These are phyloP conservation scores for Sminthurinus aureus DNA, from an alignment of 2,888 invertebrate species.

Conservation along the genomic window DNA sequence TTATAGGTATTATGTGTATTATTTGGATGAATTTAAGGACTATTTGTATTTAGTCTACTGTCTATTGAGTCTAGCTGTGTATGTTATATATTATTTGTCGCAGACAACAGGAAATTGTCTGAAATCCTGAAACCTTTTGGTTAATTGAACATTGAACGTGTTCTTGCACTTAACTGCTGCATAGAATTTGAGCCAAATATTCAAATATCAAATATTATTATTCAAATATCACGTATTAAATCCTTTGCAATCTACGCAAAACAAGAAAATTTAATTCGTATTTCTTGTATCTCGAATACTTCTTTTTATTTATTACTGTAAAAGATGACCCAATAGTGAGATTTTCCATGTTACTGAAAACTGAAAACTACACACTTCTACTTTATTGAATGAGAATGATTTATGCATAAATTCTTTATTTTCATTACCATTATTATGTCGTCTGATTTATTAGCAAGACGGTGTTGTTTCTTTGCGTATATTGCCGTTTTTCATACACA, in stretches of 20 bases:
- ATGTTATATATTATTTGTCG: not conserved
- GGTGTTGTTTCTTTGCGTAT: too few species aligned
- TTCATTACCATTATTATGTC: too few species aligned
- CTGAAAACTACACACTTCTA: too few species aligned
- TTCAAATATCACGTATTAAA: not conserved
- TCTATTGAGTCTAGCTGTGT: not conserved
- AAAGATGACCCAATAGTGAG: not conserved
- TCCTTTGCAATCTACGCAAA: not conserved
- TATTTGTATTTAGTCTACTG: too few species aligned
- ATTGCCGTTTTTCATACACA: too few species aligned
- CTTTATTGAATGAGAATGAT: too few species aligned
- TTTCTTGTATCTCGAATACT: not conserved
- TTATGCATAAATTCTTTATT: not conserved
- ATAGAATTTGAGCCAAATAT: not conserved
- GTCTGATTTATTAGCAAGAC: too few species aligned
- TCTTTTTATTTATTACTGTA: not conserved
- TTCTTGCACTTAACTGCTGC: not conserved
- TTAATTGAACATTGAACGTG: not conserved
- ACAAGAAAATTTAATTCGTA: constrained; percentile 12
- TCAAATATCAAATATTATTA: not conserved
- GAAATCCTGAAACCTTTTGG: not conserved
- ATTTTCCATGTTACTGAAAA: too few species aligned
- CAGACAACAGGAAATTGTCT: not conserved
- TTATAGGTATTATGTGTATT: too few species aligned
- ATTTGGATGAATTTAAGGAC: too few species aligned